Evolutionary conservation across 2,888 invertebrate species (phyloP).

Genomic region (Hypolimnas misippus): DNA sequence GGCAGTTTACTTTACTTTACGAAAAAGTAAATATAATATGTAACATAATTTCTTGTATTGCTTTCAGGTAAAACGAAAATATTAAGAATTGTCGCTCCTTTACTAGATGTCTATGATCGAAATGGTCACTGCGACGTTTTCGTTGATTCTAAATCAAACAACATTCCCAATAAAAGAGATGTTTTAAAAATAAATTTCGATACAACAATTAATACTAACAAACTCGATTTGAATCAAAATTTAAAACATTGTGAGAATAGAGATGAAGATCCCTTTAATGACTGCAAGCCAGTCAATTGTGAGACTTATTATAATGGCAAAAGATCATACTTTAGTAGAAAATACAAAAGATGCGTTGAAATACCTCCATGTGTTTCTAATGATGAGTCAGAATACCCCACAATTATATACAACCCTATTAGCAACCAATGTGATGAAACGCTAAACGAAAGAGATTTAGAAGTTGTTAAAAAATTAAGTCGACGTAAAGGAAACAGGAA

Average conservation of each 20-base stretch:
- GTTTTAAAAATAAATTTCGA: slow-evolving; percentile 63
- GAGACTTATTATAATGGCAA: slow-evolving; percentile 66
- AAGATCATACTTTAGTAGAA: slow-evolving; percentile 54
- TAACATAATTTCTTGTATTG: too few species aligned
- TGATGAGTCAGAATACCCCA: slow-evolving; percentile 46
- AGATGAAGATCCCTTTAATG: slow-evolving; percentile 67
- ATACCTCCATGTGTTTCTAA: slow-evolving; percentile 53
- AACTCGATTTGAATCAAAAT: slow-evolving; percentile 39
- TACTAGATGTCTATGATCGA: slow-evolving; percentile 60
- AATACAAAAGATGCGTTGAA: slow-evolving; percentile 54
- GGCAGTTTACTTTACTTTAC: too few species aligned
- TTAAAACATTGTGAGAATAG: slow-evolving; percentile 52
- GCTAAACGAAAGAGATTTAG: slow-evolving; percentile 56
- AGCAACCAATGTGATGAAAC: slow-evolving; percentile 58
- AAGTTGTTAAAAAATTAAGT: slow-evolving; percentile 53
- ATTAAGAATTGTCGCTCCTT: slow-evolving; percentile 62
- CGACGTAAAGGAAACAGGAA: slow-evolving; percentile 42
- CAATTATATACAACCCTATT: slow-evolving; percentile 56
- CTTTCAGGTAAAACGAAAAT: slow-evolving; percentile 55
- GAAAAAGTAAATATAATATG: too few species aligned
- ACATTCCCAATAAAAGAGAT: slow-evolving; percentile 53
- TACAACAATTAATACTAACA: slow-evolving; percentile 51
- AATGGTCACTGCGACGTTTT: slow-evolving; percentile 62
- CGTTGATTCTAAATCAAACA: slow-evolving; percentile 58
- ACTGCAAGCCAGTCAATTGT: slow-evolving; percentile 69